Percentiles rank a stretch among this genome's conserved stretches.
These are phyloP conservation scores for Criorhina ranunculi DNA, from an alignment of 2,888 invertebrate species.

Conservation along the genomic window DNA sequence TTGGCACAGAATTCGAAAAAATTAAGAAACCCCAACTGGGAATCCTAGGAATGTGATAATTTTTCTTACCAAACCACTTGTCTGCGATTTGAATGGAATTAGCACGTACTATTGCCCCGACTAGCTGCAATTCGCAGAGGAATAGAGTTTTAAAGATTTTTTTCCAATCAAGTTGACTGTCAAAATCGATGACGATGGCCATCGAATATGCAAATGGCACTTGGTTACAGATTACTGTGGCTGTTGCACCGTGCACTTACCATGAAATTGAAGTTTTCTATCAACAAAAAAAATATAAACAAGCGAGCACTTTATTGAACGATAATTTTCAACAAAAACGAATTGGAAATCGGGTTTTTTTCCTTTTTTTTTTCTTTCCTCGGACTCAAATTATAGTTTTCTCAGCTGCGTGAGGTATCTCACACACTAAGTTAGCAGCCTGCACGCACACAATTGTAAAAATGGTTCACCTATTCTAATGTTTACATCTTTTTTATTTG, in stretches of 20 bases:
- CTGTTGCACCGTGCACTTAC: slow-evolving; percentile 33
- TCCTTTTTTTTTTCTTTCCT: slow-evolving; percentile 46
- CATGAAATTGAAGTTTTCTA: slow-evolving; percentile 16
- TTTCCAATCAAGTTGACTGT: slow-evolving; percentile 45
- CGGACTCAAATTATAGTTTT: slow-evolving; percentile 32
- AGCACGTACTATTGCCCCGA: slow-evolving; percentile 1
- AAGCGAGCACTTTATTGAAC: neutral
- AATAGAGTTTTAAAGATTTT: slow-evolving; percentile 14
- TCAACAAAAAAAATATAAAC: neutral
- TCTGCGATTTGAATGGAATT: neutral
- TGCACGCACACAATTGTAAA: slow-evolving; percentile 46
- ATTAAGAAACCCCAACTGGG: neutral
- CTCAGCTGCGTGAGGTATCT: slow-evolving; percentile 71
- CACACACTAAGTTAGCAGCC: slow-evolving; percentile 29
- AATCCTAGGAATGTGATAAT: no score
- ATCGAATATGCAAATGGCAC: slow-evolving; percentile 34
- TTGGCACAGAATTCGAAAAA: neutral
- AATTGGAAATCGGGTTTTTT: neutral
- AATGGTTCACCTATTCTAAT: slow-evolving; percentile 54
- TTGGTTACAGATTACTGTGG: neutral
- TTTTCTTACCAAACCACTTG: neutral
- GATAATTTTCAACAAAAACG: slow-evolving; percentile 6
- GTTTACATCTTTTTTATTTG: slow-evolving; percentile 77
- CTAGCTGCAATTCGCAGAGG: neutral
- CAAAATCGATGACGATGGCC: slow-evolving; percentile 75